These are phyloP conservation scores for Amyelois transitella DNA, from an alignment of 1,140 invertebrate genomes.

Conservation along the genomic window DNA sequence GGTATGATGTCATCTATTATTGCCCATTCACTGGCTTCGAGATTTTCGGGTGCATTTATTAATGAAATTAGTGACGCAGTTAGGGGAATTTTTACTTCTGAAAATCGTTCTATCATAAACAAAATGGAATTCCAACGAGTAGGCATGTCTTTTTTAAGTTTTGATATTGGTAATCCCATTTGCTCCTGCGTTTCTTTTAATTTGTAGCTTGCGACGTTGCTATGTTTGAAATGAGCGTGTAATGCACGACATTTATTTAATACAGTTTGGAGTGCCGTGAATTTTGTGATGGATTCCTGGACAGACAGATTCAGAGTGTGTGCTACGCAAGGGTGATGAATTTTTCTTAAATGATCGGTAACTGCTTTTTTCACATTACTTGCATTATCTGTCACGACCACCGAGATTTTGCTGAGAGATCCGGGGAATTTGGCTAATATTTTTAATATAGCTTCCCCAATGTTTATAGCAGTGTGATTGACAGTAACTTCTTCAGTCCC, in stretches of 20 bases:
- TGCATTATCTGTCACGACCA: constrained; percentile 12
- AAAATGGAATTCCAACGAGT: constrained; percentile 30
- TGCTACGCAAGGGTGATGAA: constrained; percentile 55
- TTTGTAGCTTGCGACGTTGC: background rate
- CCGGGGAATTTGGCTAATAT: background rate
- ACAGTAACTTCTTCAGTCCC: constrained; percentile 3
- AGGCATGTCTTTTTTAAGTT: constrained; percentile 21
- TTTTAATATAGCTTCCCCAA: background rate
- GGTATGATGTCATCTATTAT: constrained; percentile 10
- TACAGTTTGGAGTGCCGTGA: background rate
- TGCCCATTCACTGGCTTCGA: constrained; percentile 17
- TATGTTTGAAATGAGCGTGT: constrained; percentile 2
- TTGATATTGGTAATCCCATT: constrained; percentile 1
- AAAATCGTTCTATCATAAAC: constrained; percentile 28
- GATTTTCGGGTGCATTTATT: constrained; percentile 12
- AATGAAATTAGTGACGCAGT: constrained; percentile 14
- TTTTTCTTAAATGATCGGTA: constrained; percentile 29
- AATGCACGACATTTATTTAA: background rate
- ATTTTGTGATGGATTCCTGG: constrained; percentile 8
- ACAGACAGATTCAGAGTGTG: constrained; percentile 25
- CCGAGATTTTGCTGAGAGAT: constrained; percentile 5
- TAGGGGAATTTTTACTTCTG: constrained; percentile 16
- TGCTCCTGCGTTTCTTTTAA: constrained; percentile 1
- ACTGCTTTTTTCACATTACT: constrained; percentile 14
- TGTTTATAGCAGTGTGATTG: background rate